Base-by-base conservation (phyloP, 2,113 vertebrate species). In the Sphyrna mokarran region DNA sequence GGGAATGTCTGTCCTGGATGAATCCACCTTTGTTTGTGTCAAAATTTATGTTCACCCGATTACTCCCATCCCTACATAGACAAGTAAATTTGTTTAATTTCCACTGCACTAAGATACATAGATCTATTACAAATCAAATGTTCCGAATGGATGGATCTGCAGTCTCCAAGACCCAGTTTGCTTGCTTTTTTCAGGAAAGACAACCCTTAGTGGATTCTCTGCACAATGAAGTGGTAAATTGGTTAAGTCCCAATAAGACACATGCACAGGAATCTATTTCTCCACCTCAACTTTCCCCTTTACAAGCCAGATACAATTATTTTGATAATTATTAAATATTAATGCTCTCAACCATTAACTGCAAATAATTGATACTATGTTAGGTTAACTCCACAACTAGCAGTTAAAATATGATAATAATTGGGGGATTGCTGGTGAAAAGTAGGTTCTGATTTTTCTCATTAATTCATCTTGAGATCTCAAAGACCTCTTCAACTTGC, bases 291-390 rank as follows among this genome's bases (percentile, higher is more conserved):
- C 8, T 6, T 58, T 8, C 43, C 10, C 48, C 23, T 58, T 58
- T 29, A 54, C 48, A 89, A 26, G 26, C 43, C 23, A 29, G 86
- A 29, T 29, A 37, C 61, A 94, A 94, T 94, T 94, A 94, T 29
- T 66, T 61, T 66, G 22, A 93, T 66, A 93, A 93, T 37, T 93
- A 48, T 94, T 68, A 94, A 66, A 68, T 48, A 61, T 94, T 94
- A 94, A 93, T 18, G 13, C 58, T 93, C 29, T 66, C 86, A 89
- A 29, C 58, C 43, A 94, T 94, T 94, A 68, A 89, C 22, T 89
- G 1, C 48, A 63, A 94, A 68, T 94, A 94, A 94, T 37, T 66
- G 63, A 37, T 66, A 37, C 22, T 23, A 94, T 23, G 68, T 58
- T 48, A 40, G 40, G 22, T 90, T 93, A 63, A 66, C 90, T 66